Evolutionary conservation across 1,140 invertebrate species (phyloP).

Genomic region (Calephelis nemesis): DNA sequence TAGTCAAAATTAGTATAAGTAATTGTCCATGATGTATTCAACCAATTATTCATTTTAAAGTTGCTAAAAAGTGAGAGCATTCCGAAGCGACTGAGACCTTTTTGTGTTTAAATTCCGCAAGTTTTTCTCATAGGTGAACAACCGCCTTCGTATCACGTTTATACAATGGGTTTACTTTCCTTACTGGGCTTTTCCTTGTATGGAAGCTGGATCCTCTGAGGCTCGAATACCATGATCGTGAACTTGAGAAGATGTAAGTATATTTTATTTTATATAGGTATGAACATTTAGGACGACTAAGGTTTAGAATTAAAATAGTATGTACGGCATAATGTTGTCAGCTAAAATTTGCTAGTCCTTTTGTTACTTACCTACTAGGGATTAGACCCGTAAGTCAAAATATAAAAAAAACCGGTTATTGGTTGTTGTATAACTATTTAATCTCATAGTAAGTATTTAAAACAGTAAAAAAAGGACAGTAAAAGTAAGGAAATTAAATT

Average conservation of each 20-base stretch:
- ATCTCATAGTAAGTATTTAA: no score
- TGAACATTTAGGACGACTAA: no score
- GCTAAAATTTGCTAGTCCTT: no score
- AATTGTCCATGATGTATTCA: neutral
- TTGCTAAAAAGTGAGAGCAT: conserved; percentile 39
- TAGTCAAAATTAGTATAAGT: neutral
- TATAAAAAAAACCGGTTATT: no score
- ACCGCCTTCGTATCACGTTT: conserved; percentile 36
- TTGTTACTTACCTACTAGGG: no score
- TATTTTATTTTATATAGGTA: conserved; percentile 5
- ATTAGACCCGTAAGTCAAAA: no score
- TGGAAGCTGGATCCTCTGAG: conserved; percentile 35
- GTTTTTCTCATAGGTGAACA: conserved; percentile 58
- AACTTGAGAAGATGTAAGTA: conserved; percentile 24
- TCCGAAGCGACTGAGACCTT: conserved; percentile 28
- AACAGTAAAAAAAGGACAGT: no score
- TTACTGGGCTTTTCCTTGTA: conserved; percentile 52
- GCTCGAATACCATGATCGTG: conserved; percentile 32
- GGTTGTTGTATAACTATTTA: no score
- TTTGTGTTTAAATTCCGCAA: conserved; percentile 48
- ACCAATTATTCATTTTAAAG: neutral
- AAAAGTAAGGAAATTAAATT: no score
- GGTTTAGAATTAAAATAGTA: no score
- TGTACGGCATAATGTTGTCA: no score
- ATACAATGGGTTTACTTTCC: conserved; percentile 66